phyloP scores from a whole-genome alignment of 2,888 invertebrate species.

The Amiota communis region DNA sequence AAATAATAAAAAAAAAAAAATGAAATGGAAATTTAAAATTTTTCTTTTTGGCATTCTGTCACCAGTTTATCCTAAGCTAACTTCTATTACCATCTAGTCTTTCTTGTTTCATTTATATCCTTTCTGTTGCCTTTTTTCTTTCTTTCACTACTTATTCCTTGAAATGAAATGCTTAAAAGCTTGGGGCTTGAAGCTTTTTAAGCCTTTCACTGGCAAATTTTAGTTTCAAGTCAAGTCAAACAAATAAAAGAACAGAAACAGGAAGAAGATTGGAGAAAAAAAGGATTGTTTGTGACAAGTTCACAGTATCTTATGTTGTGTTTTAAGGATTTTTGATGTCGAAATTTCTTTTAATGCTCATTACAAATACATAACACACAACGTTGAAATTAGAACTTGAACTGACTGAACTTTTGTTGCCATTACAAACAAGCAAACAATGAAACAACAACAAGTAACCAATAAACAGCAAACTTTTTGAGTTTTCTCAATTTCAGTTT shows the following conservation, averaged over 20 bases:
- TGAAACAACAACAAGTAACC: neutral
- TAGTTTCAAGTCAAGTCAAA: neutral
- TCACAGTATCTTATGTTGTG: slow-evolving; percentile 5
- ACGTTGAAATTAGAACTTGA: neutral
- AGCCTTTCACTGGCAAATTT: neutral
- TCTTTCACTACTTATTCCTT: no score
- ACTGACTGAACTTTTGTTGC: no score
- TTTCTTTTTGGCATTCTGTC: no score
- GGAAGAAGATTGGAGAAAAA: neutral
- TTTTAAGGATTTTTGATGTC: neutral
- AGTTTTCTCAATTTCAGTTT: no score
- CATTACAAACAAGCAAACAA: neutral
- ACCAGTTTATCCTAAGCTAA: no score
- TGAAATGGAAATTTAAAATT: no score
- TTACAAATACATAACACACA: slow-evolving; percentile 18
- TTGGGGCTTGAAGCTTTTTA: neutral
- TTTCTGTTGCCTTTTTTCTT: no score
- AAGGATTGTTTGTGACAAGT: slow-evolving; percentile 16
- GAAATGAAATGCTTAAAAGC: slow-evolving; percentile 19
- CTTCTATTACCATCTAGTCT: no score
- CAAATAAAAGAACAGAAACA: neutral
- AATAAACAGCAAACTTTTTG: neutral
- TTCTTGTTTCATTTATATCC: no score
- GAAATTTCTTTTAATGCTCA: slow-evolving; percentile 25
- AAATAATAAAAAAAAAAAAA: no score